Base-by-base conservation (phyloP, 2,797 vertebrate genomes). In the Poeciliopsis paucimaculata region DNA sequence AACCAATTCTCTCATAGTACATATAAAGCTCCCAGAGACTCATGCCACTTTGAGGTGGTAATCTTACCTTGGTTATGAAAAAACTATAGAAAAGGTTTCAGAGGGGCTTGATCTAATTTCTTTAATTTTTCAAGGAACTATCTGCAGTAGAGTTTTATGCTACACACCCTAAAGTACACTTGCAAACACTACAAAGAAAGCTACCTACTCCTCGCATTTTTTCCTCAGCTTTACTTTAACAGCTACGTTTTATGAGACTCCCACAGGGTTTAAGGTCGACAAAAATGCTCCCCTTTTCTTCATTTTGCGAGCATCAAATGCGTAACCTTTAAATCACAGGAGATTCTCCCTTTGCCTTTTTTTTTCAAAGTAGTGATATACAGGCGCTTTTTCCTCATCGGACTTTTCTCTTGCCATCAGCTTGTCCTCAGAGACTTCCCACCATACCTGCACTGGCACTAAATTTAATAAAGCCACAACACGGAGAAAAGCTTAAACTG, bases 251-350 rank as follows among this genome's bases (percentile, higher is more conserved):
- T 46, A 84, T 75, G 76, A 73, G 75, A 76, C 76, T 91, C 89
- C 79, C 89, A 57, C 68, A 55, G 83, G 75, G 34, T 84, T 86
- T 83, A 81, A 80, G 60, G 71, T 71, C 82, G 82, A 76, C 80
- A 46, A 88, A 88, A 87, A 76, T 76, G 36, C 80, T 84, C 77
- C 68, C 47, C 74, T 92, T 91, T 88, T 87, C 84, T 86, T 82
- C 75, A 81, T 82, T 89, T 87, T 84, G 80, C 76, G 82, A 75
- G 72, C 89, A 83, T 91, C 87, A 88, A 85, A 91, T 77, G 66
- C 43, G 31, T 87, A 89, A 91, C 90, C 91, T 93, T 92, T 84
- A 86, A 93, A 89, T 88, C 90, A 78, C 85, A 75, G 71, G 87
- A 87, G 88, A 90, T 71, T 76, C 71, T 81, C 71, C 79, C 43